Base-by-base conservation (phyloP, 2,797 vertebrate genomes). In the Brachyalestes nurse region DNA sequence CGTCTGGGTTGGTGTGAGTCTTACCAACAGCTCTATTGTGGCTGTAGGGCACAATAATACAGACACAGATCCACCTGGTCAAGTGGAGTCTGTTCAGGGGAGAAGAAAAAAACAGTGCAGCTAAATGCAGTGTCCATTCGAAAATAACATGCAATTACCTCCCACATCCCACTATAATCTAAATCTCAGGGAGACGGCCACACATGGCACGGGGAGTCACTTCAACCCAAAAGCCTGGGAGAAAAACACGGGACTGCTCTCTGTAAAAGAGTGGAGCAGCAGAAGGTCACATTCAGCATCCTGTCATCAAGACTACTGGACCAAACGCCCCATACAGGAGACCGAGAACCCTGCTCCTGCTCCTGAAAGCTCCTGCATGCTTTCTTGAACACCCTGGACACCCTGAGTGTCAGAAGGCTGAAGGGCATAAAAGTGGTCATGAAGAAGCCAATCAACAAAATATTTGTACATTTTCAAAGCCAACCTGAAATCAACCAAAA, bases 61-160 rank as follows among this genome's bases (percentile, higher is more conserved):
- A 17, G 25, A 40, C 72, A 58, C 40, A 60, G 53, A 81, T 51
- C 10, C 73, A 76, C 66, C 73, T 76, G 73, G 79, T 57, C 66
- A 81, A 64, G 53, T 49, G 28, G 17, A 47, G 72, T 38, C 40
- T 74, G 72, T 49, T 62, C 28, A 53, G 66, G 57, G 28, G 28
- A 3, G 28, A 28, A 8, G 60, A 45, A 55, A 69, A 51, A 51
- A 21, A 19, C 10, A 23, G 10, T 17, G 60, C 57, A 71, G 73
- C 21, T 81, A 81, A 81, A 81, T 71, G 66, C 80, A 81, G 66
- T 49, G 61, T 81, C 65, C 3, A 38, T 61, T 47, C 62, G 47
- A 62, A 76, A 81, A 64, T 76, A 76, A 55, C 66, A 64, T 81
- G 23, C 47, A 81, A 81, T 81, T 81, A 76, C 57, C 73, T 81